These are phyloP conservation scores for Onychostruthus taczanowskii DNA, from an alignment of 2,113 vertebrate species.

Conservation along the genomic window DNA sequence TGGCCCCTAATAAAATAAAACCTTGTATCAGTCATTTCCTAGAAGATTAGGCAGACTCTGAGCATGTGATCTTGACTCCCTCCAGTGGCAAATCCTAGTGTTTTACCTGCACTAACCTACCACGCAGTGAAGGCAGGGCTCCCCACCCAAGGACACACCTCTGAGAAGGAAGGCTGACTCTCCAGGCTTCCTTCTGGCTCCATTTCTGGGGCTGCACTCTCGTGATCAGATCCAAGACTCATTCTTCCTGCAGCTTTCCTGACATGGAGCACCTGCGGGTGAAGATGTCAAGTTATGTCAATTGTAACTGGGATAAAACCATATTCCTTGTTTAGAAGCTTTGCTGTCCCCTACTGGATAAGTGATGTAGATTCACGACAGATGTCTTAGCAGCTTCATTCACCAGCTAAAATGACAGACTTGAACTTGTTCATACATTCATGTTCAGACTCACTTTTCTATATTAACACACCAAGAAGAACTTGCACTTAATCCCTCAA, in stretches of 20 bases:
- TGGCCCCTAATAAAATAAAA: neutral
- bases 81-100: neutral
- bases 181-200: neutral
- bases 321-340: neutral
- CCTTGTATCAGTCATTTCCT: neutral
- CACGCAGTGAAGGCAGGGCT: neutral
- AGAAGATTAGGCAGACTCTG: neutral
- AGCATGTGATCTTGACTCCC: neutral
- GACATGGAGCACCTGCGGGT: conserved; percentile 66
- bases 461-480: neutral
- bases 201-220: neutral
- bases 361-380: neutral
- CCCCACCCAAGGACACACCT: neutral
- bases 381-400: neutral
- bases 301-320: neutral
- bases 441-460: neutral
- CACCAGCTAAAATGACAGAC: neutral
- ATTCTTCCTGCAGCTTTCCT: neutral
- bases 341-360: neutral
- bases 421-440: neutral
- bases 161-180: neutral
- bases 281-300: neutral
- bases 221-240: neutral
- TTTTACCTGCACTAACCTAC: neutral
- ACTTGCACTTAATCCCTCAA: neutral